Percentiles rank a stretch among this genome's conserved stretches.
Evolutionary conservation across 2,113 vertebrate genomes (phyloP).

Genomic region (Nesoenas mayeri): DNA sequence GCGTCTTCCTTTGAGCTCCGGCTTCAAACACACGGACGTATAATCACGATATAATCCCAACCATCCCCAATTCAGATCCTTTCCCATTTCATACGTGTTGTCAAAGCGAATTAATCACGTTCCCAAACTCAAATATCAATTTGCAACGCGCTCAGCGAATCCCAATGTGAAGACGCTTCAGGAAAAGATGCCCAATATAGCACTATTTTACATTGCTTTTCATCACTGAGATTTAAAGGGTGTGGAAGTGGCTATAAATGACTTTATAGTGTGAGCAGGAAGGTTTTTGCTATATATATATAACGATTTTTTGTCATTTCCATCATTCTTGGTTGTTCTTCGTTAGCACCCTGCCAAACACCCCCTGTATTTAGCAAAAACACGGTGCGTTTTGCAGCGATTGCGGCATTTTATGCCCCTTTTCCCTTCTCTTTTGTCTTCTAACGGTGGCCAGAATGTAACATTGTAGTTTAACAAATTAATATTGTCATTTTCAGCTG

Average conservation of each 20-base stretch:
- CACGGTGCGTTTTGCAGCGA: fast-evolving
- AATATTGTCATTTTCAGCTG: neutral
- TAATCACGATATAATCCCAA: too few relatives aligned
- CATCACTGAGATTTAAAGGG: too few relatives aligned
- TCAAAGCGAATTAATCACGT: too few relatives aligned
- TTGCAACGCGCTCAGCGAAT: fast-evolving
- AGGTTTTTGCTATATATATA: neutral
- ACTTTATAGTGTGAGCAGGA: neutral
- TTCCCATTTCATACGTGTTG: neutral
- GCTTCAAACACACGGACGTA: too few relatives aligned
- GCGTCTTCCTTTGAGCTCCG: too few relatives aligned
- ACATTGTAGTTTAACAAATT: neutral
- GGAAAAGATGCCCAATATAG: neutral
- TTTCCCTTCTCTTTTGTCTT: neutral
- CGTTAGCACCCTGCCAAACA: neutral
- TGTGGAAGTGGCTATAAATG: neutral
- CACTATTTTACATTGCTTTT: neutral
- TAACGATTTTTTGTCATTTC: fast-evolving
- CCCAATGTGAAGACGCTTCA: neutral
- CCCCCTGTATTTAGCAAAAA: neutral
- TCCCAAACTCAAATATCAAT: neutral
- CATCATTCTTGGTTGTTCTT: neutral
- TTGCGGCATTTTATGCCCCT: fast-evolving
- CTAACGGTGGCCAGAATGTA: too few relatives aligned
- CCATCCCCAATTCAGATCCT: neutral